These are phyloP conservation scores for Anoplius nigerrimus DNA, from an alignment of 2,888 invertebrate species.

Conservation along the genomic window DNA sequence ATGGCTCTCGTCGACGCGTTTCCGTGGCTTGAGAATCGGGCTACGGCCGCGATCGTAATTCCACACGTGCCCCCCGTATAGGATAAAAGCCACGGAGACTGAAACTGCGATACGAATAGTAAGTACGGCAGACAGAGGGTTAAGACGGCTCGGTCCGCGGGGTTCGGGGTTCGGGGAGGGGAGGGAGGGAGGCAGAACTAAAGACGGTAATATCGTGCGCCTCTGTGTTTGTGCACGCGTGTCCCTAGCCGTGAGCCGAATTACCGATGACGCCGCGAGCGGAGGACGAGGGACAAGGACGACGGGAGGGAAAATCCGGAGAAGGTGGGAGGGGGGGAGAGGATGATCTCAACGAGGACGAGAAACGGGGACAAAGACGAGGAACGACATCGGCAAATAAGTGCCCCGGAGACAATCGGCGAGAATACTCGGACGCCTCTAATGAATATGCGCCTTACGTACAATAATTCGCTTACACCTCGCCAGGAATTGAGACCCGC, in stretches of 20 bases:
- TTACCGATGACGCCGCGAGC: constrained; percentile 37
- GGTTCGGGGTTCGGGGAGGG: neutral
- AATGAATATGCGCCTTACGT: constrained; percentile 16
- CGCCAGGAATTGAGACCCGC: too few relatives aligned
- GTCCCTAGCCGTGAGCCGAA: constrained; percentile 35
- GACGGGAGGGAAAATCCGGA: constrained; percentile 20
- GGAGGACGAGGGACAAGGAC: constrained; percentile 17
- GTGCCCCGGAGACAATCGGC: neutral
- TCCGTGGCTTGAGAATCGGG: neutral
- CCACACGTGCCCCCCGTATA: constrained; percentile 26
- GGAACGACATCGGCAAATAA: too few relatives aligned
- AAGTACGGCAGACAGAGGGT: constrained; percentile 14
- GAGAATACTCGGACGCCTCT: constrained; percentile 13
- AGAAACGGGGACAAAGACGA: too few relatives aligned
- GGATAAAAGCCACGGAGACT: constrained; percentile 29
- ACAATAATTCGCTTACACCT: constrained; percentile 3
- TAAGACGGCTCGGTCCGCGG: neutral
- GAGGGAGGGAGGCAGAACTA: neutral
- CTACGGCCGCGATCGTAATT: constrained; percentile 28
- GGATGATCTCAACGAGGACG: too few relatives aligned
- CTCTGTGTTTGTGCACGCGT: constrained; percentile 13
- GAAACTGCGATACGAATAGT: constrained; percentile 30
- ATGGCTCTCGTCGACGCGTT: constrained; percentile 1
- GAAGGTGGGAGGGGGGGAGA: neutral
- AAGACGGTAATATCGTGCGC: constrained; percentile 6